A percentile compares a stretch with the other conserved stretches of the same genome.
These are phyloP conservation scores for Ormyrus nitidulus DNA, from an alignment of 2,888 invertebrate genomes.

Conservation along the genomic window DNA sequence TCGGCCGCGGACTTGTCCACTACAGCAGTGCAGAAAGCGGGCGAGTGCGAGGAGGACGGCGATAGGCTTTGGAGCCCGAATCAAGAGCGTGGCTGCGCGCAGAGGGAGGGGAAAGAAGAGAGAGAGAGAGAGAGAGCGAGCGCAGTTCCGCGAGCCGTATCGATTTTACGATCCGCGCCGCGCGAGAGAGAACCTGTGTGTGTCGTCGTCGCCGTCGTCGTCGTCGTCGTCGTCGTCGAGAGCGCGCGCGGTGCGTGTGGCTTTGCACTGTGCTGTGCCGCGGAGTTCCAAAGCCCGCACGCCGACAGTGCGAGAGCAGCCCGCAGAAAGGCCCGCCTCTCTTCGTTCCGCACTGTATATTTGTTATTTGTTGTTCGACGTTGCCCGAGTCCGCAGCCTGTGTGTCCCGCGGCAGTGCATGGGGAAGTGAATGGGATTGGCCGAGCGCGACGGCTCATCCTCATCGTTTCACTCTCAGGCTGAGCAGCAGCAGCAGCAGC, in stretches of 20 bases:
- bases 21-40: slow-evolving; percentile 80
- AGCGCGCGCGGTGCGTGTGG: not conserved
- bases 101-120: slow-evolving; percentile 77
- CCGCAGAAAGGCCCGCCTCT: too few species aligned
- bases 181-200: slow-evolving; percentile 66
- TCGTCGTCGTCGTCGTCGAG: slow-evolving; percentile 5
- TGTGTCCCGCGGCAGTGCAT: too few species aligned
- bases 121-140: slow-evolving; percentile 22
- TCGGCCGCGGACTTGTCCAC: slow-evolving; percentile 59
- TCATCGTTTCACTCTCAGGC: not conserved
- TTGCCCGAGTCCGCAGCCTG: too few species aligned
- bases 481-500: slow-evolving; percentile 15
- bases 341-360: too few species aligned
- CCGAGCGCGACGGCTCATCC: slow-evolving; percentile 49
- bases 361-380: too few species aligned
- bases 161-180: slow-evolving; percentile 84
- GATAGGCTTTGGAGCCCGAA: slow-evolving; percentile 61
- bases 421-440: slow-evolving; percentile 83
- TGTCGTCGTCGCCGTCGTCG: slow-evolving; percentile 22
- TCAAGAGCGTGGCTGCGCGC: slow-evolving; percentile 66
- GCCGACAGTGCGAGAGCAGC: too few species aligned
- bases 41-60: not conserved
- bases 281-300: too few species aligned
- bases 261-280: slow-evolving; percentile 66
- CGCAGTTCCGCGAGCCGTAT: slow-evolving; percentile 81